These are phyloP conservation scores for Ormia ochracea DNA, from an alignment of 2,888 invertebrate species.

Conservation along the genomic window DNA sequence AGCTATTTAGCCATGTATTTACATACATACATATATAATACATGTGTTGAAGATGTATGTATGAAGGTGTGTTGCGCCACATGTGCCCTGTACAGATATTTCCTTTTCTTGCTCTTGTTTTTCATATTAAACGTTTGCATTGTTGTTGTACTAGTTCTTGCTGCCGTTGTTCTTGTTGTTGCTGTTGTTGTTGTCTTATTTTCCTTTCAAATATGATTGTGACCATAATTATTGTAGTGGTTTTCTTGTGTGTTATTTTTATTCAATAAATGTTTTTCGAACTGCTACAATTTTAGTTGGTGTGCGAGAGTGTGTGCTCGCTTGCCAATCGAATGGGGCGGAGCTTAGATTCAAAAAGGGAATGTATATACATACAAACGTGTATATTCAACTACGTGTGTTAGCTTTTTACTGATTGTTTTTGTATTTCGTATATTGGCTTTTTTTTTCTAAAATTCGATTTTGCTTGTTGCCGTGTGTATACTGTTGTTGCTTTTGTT, in stretches of 20 bases:
- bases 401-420: slow-evolving; percentile 58
- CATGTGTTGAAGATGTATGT: not conserved
- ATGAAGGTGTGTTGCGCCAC: not conserved
- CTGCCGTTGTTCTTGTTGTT: too few species aligned
- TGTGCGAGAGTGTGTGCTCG: not conserved
- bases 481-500: slow-evolving; percentile 36
- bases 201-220: slow-evolving; percentile 30
- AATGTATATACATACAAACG: too few species aligned
- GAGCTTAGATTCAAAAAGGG: slow-evolving; percentile 66
- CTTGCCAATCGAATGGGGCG: slow-evolving; percentile 75
- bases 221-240: slow-evolving; percentile 53
- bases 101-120: not conserved
- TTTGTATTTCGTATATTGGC: slow-evolving; percentile 55
- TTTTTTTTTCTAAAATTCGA: slow-evolving; percentile 28
- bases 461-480: slow-evolving; percentile 40
- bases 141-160: too few species aligned
- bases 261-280: slow-evolving; percentile 17
- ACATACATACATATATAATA: not conserved
- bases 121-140: not conserved
- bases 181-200: not conserved
- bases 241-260: too few species aligned
- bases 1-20: too few species aligned
- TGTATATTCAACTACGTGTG: slow-evolving; percentile 58
- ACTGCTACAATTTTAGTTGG: not conserved
- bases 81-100: slow-evolving; percentile 10